phyloP scores from a whole-genome alignment of 2,113 vertebrate species.

The Lucifuga dentata region DNA sequence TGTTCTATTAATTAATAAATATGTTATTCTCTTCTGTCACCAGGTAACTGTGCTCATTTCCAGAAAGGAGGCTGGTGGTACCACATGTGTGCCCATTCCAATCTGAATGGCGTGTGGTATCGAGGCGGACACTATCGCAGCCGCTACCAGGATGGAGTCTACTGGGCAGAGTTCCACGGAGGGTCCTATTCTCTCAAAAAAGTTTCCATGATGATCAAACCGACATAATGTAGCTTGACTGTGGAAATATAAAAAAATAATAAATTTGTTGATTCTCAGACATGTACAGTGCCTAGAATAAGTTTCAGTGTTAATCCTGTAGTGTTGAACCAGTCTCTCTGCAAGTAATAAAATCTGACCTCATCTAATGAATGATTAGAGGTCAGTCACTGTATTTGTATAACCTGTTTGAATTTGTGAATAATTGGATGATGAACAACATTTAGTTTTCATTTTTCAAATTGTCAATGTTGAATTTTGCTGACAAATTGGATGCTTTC shows the following conservation, averaged over 20 bases:
- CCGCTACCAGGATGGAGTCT: conserved; percentile 91
- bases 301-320: conserved; percentile 10
- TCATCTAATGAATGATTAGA: not conserved
- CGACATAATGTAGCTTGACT: conserved; percentile 51
- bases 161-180: conserved; percentile 92
- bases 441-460: not conserved
- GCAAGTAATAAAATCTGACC: not conserved
- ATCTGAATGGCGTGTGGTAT: conserved; percentile 93
- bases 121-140: conserved; percentile 90
- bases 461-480: conserved; percentile 9
- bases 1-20: not conserved
- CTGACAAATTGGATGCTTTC: not conserved
- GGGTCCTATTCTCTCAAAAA: conserved; percentile 91
- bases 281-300: not conserved
- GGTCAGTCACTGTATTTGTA: not conserved
- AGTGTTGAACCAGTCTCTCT: conserved; percentile 16
- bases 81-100: conserved; percentile 92
- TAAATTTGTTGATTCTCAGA: not conserved
- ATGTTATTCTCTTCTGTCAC: conserved; percentile 2
- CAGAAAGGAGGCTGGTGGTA: conserved; percentile 96
- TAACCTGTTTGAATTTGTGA: not conserved
- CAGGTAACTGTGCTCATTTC: conserved; percentile 93
- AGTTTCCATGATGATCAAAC: conserved; percentile 89
- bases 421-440: not conserved
- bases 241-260: not conserved